Evolutionary conservation across 2,113 vertebrate species (phyloP).

Genomic region (Notothenia rossii): DNA sequence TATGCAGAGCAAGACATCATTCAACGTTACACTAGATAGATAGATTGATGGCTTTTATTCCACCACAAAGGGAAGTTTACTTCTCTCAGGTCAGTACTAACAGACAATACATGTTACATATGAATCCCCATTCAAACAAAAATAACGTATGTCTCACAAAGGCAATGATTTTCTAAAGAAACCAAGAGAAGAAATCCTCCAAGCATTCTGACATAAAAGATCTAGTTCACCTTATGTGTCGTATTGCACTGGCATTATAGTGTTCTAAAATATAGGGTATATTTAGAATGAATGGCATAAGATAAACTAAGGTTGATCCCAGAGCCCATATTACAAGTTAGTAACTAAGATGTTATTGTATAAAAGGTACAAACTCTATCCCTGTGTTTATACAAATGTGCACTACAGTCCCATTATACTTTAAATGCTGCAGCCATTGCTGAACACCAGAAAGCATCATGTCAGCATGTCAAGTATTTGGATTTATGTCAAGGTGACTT

Average conservation of each 20-base stretch:
- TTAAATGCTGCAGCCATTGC: conserved; percentile 24
- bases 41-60: too few relatives aligned
- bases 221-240: neutral
- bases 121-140: conserved; percentile 24
- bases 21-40: neutral
- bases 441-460: conserved; percentile 24
- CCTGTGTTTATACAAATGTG: conserved; percentile 11
- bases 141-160: conserved; percentile 21
- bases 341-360: conserved; percentile 24
- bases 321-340: conserved; percentile 4
- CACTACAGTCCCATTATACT: conserved; percentile 18
- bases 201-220: conserved; percentile 4
- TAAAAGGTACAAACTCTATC: conserved; percentile 18
- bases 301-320: conserved; percentile 1
- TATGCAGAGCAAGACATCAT: conserved; percentile 27
- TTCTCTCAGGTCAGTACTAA: too few relatives aligned
- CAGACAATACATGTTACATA: too few relatives aligned
- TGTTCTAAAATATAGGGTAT: neutral
- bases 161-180: neutral
- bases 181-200: neutral
- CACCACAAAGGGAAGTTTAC: too few relatives aligned
- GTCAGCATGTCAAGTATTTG: conserved; percentile 48
- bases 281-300: conserved; percentile 20
- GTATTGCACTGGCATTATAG: neutral
- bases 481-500: conserved; percentile 57